Conservation (phyloP, 2,888 invertebrate genomes). For the Branchinecta sandiegonensis region DNA sequence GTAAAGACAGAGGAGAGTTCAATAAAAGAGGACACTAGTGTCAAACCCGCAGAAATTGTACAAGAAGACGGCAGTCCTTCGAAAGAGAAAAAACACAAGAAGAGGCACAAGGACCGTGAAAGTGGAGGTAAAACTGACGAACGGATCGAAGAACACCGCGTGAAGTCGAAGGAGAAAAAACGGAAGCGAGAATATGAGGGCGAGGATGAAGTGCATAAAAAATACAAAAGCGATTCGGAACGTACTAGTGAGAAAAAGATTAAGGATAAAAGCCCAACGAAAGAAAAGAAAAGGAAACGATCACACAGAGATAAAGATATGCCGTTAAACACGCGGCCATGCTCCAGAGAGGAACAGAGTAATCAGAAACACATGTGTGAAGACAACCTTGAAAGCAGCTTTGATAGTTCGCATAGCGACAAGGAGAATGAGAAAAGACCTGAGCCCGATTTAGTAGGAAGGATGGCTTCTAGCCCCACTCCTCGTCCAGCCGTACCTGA, state of each 20-base stretch:
- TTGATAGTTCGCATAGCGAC: background rate
- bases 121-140: slow-evolving; percentile 16
- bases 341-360: background rate
- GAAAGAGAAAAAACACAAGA: slow-evolving; percentile 1
- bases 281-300: background rate
- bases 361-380: background rate
- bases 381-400: background rate
- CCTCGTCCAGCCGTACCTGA: too few species aligned
- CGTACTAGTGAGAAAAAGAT: background rate
- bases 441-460: background rate
- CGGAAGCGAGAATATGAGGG: slow-evolving; percentile 4
- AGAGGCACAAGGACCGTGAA: slow-evolving; percentile 2
- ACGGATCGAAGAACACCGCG: slow-evolving; percentile 12
- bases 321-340: background rate
- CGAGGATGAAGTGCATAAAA: too few species aligned
- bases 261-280: background rate
- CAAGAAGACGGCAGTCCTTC: background rate
- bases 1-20: too few species aligned
- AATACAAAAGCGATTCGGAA: background rate
- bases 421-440: background rate
- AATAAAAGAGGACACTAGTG: too few species aligned
- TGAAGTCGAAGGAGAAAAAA: background rate
- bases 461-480: too few species aligned
- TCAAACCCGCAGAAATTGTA: too few species aligned
- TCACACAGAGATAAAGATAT: background rate